Evolutionary conservation across 2,113 vertebrate genomes (phyloP).

Genomic region (Podocnemis expansa): DNA sequence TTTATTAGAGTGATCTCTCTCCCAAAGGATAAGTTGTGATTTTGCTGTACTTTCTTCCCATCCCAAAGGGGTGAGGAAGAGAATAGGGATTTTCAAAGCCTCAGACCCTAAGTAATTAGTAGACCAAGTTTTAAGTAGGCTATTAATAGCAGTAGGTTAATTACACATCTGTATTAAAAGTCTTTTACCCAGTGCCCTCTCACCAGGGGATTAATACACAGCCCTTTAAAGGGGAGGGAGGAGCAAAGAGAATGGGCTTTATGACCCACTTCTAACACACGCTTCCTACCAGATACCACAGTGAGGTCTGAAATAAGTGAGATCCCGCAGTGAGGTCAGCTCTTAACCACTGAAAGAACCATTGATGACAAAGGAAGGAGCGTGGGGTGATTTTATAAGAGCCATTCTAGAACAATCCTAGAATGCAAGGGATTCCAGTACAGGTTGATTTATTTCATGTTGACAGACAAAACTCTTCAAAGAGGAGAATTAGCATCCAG

Average conservation of each 20-base stretch:
- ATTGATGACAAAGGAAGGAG: neutral
- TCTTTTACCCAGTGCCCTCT: neutral
- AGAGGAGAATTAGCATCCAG: neutral
- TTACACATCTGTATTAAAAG: neutral
- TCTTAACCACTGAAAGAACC: neutral
- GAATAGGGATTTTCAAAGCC: neutral
- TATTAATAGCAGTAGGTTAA: slow-evolving; percentile 16
- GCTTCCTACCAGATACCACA: neutral
- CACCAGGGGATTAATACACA: neutral
- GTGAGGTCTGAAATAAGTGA: neutral
- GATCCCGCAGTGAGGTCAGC: neutral
- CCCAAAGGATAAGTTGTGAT: neutral
- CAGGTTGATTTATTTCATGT: neutral
- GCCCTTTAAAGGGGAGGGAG: neutral
- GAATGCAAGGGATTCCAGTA: neutral
- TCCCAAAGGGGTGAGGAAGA: fast-evolving
- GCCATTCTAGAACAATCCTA: neutral
- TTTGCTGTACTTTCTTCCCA: neutral
- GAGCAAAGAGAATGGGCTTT: neutral
- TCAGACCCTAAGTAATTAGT: neutral
- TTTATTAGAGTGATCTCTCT: neutral
- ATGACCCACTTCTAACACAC: neutral
- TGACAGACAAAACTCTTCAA: neutral
- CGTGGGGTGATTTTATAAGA: neutral
- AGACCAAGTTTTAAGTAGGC: neutral